Percentiles rank a stretch among this genome's conserved stretches.
Conservation (phyloP, 2,888 invertebrate genomes). For the Eudemis profundana region DNA sequence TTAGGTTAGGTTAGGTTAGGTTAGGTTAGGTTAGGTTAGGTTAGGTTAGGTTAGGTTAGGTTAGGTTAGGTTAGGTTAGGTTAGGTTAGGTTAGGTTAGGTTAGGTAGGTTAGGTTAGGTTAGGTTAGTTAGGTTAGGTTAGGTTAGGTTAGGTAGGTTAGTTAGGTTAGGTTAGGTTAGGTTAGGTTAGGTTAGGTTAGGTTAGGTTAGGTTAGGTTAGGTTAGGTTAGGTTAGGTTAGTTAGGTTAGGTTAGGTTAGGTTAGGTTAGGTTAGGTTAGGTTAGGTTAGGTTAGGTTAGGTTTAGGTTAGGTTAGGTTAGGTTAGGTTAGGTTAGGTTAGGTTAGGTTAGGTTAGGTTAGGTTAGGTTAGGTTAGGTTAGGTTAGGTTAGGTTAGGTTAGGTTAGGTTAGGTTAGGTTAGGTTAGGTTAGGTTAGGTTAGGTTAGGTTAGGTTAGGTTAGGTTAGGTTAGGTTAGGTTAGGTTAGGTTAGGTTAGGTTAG, state of each 20-base stretch:
- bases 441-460: slow-evolving; percentile 26
- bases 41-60: slow-evolving; percentile 44
- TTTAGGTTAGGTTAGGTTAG: slow-evolving; percentile 11
- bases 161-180: slow-evolving; percentile 34
- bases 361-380: slow-evolving; percentile 35
- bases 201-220: slow-evolving; percentile 31
- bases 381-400: slow-evolving; percentile 29
- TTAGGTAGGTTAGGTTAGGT: slow-evolving; percentile 20
- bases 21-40: slow-evolving; percentile 45
- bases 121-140: slow-evolving; percentile 27
- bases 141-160: slow-evolving; percentile 24
- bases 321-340: slow-evolving; percentile 14
- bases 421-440: slow-evolving; percentile 27
- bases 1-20: slow-evolving; percentile 41
- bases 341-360: slow-evolving; percentile 28
- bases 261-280: background rate
- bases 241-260: background rate
- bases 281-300: slow-evolving; percentile 3
- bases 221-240: slow-evolving; percentile 19
- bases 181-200: slow-evolving; percentile 27
- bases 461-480: slow-evolving; percentile 26
- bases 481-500: slow-evolving; percentile 26
- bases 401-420: slow-evolving; percentile 28
- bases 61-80: slow-evolving; percentile 43
- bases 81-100: slow-evolving; percentile 46